A percentile compares a stretch with the other conserved stretches of the same genome.
Conservation (phyloP, 2,113 vertebrate species). For the Cricetomys ansorgei region DNA sequence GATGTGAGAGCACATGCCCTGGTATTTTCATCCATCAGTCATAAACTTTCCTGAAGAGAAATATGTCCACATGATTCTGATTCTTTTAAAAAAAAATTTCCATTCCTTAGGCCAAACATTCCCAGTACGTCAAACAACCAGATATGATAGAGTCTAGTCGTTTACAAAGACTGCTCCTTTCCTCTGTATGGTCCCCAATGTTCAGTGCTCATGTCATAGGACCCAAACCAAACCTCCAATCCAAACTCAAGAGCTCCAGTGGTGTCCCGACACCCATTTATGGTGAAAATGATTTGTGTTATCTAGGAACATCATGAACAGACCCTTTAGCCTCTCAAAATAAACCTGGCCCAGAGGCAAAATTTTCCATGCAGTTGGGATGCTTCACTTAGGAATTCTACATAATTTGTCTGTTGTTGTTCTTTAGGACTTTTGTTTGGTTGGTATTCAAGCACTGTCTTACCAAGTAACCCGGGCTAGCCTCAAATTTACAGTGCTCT, state of each 20-base stretch:
- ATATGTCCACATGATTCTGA: background rate
- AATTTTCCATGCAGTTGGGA: background rate
- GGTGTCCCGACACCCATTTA: background rate
- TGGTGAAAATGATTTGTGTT: background rate
- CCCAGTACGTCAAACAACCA: background rate
- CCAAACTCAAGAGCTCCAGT: background rate
- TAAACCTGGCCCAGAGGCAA: background rate
- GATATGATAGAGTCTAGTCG: background rate
- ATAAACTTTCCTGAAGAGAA: background rate
- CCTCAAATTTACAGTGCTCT: background rate
- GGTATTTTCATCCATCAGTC: background rate
- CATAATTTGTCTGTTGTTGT: background rate
- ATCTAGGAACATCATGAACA: background rate
- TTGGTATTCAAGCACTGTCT: background rate
- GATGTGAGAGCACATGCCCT: constrained; percentile 4
- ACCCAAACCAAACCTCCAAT: background rate
- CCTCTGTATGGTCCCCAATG: background rate
- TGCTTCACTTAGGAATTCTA: background rate
- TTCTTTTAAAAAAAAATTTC: background rate
- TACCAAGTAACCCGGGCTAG: background rate
- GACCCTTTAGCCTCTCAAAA: background rate
- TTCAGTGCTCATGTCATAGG: background rate
- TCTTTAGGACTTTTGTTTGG: background rate
- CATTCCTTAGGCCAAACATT: background rate
- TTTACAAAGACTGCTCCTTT: background rate